These are phyloP conservation scores for Helogale parvula DNA, from an alignment of 2,113 vertebrate genomes.

Conservation along the genomic window DNA sequence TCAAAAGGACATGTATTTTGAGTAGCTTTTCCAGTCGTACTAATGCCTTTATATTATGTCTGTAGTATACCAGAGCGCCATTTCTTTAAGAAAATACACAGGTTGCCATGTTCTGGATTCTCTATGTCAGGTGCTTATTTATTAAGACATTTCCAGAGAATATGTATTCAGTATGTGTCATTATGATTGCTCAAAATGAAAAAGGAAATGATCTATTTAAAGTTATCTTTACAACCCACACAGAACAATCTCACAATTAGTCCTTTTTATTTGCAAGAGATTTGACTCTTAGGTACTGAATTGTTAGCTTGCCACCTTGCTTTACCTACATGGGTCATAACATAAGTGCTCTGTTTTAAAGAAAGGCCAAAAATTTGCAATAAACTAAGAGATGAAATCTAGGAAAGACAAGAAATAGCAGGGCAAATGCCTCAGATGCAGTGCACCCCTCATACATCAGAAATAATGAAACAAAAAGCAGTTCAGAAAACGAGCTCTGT, in stretches of 20 bases:
- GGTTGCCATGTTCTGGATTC: background rate
- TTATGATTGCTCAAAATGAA: background rate
- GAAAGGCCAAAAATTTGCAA: background rate
- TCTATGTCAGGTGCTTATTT: background rate
- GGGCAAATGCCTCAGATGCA: background rate
- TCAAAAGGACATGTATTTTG: background rate
- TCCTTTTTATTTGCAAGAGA: background rate
- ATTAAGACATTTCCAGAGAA: background rate
- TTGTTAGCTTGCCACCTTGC: background rate
- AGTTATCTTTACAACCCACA: background rate
- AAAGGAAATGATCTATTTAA: background rate
- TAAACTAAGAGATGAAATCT: background rate
- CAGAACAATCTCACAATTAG: background rate
- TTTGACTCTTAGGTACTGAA: background rate
- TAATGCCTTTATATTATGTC: background rate
- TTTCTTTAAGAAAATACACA: background rate
- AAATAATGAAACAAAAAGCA: background rate
- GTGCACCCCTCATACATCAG: background rate
- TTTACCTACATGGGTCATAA: background rate
- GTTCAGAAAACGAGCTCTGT: background rate
- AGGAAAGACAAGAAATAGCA: background rate
- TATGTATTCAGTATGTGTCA: background rate
- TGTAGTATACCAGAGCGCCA: background rate
- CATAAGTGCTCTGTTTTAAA: background rate
- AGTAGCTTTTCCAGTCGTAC: background rate